Percentiles rank a stretch among this genome's conserved stretches.
Evolutionary conservation across 2,888 invertebrate species (phyloP).

Genomic region (Girardia tigrina): DNA sequence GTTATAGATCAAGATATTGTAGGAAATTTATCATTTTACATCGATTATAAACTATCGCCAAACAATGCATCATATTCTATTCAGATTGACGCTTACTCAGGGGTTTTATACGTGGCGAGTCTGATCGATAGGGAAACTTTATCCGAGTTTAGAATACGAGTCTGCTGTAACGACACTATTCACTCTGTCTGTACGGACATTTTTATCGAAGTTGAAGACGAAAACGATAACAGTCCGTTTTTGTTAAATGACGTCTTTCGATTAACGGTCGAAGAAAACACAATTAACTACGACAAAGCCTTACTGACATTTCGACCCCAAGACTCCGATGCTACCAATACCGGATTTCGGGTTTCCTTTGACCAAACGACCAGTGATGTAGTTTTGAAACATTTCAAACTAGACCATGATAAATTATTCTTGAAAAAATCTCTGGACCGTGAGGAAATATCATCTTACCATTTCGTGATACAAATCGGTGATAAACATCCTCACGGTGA

Average conservation of each 20-base stretch:
- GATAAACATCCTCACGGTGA: constrained; percentile 26
- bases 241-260: neutral
- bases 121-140: neutral
- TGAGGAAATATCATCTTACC: neutral
- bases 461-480: constrained; percentile 1
- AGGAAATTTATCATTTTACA: neutral
- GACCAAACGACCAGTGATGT: neutral
- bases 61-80: neutral
- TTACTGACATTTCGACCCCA: neutral
- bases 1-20: neutral
- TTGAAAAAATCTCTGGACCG: neutral
- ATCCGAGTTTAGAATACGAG: neutral
- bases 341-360: neutral
- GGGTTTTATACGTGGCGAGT: neutral
- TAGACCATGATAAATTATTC: neutral
- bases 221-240: constrained; percentile 26
- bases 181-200: neutral
- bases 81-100: neutral
- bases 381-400: constrained; percentile 19
- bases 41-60: neutral
- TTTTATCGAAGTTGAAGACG: constrained; percentile 25
- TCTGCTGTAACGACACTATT: constrained; percentile 21
- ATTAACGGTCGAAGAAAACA: constrained; percentile 6
- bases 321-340: neutral
- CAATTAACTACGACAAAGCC: constrained; percentile 13